These are phyloP conservation scores for Lasioglossum morio DNA, from an alignment of 2,888 invertebrate species.

Conservation along the genomic window DNA sequence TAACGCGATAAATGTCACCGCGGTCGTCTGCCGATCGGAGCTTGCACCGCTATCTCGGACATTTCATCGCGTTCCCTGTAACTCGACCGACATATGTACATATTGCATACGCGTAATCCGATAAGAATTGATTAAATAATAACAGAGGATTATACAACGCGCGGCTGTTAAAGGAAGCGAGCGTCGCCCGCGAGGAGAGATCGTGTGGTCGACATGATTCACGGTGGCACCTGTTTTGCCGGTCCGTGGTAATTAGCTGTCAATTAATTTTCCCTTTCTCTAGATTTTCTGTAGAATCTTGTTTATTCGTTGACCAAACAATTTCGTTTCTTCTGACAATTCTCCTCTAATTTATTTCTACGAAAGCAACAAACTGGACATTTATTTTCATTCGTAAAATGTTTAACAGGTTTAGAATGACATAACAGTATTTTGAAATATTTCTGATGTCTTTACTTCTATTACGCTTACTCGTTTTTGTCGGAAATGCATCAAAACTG, in stretches of 20 bases:
- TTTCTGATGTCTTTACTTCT: too few species aligned
- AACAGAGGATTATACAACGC: slow-evolving; percentile 33
- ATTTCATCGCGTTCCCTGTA: slow-evolving; percentile 41
- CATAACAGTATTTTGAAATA: too few species aligned
- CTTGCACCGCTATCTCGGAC: slow-evolving; percentile 25
- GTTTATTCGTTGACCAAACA: background rate
- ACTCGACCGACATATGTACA: slow-evolving; percentile 48
- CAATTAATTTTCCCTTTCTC: background rate
- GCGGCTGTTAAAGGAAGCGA: slow-evolving; percentile 22
- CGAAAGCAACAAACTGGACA: too few species aligned
- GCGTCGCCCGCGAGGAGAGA: background rate
- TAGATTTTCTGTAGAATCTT: background rate
- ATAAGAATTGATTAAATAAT: slow-evolving; percentile 53
- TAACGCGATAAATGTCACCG: slow-evolving; percentile 41
- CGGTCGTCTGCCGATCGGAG: slow-evolving; percentile 16
- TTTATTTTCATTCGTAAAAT: too few species aligned
- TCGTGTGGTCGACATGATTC: slow-evolving; percentile 1
- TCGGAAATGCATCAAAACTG: too few species aligned
- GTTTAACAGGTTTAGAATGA: too few species aligned
- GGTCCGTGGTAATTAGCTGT: background rate
- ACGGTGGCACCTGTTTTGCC: background rate
- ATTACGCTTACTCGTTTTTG: too few species aligned
- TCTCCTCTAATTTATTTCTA: too few species aligned
- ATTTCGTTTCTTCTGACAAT: background rate
- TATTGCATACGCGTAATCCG: slow-evolving; percentile 56